Evolutionary conservation across 2,888 invertebrate species (phyloP).

Genomic region (Drymonia ruficornis): DNA sequence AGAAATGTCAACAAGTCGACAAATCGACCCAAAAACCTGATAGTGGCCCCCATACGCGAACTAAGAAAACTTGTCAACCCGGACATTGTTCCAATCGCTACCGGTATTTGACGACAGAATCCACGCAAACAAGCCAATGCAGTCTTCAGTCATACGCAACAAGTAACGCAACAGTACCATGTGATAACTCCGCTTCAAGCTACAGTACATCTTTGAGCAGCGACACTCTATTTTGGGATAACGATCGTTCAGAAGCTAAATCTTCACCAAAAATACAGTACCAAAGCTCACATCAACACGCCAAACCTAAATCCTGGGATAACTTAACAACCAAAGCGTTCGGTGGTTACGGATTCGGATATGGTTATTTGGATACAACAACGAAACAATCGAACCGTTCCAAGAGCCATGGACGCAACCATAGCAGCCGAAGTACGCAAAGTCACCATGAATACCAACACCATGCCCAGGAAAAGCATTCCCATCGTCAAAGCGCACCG

Average conservation of each 20-base stretch:
- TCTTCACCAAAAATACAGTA: slow-evolving; percentile 79
- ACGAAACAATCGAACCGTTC: slow-evolving; percentile 70
- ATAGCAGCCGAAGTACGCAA: slow-evolving; percentile 85
- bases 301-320: slow-evolving; percentile 95
- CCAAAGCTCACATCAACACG: slow-evolving; percentile 74
- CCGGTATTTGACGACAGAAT: slow-evolving; percentile 87
- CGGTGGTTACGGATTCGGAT: slow-evolving; percentile 94
- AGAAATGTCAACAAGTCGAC: slow-evolving; percentile 83
- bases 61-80: slow-evolving; percentile 71
- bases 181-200: slow-evolving; percentile 90
- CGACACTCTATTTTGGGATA: slow-evolving; percentile 94
- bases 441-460: slow-evolving; percentile 81
- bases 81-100: slow-evolving; percentile 76
- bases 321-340: slow-evolving; percentile 94
- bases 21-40: slow-evolving; percentile 77
- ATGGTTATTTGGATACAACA: slow-evolving; percentile 91
- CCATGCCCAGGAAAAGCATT: slow-evolving; percentile 68
- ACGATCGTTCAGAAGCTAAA: slow-evolving; percentile 71
- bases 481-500: slow-evolving; percentile 74
- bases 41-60: slow-evolving; percentile 74
- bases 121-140: slow-evolving; percentile 90
- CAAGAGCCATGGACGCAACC: slow-evolving; percentile 80
- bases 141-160: slow-evolving; percentile 94
- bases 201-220: slow-evolving; percentile 94
- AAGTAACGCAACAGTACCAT: slow-evolving; percentile 87